A percentile compares a stretch with the other conserved stretches of the same genome.
Conservation (phyloP, 1,140 invertebrate genomes). For the Megathymus violae region DNA sequence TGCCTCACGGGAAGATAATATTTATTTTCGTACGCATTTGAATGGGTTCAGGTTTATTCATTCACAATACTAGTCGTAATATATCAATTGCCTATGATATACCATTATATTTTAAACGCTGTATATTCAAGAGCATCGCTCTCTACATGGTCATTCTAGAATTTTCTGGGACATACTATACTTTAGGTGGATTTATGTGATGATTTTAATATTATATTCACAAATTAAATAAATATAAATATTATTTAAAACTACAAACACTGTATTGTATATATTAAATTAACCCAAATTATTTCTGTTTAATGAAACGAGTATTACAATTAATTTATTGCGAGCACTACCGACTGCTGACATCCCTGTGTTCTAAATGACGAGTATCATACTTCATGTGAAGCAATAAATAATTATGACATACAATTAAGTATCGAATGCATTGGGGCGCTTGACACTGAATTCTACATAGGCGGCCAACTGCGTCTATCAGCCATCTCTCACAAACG, state of each 20-base stretch:
- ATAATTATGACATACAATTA: conserved; percentile 3
- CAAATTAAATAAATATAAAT: not conserved
- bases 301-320: too few species aligned
- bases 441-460: conserved; percentile 75
- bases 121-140: conserved; percentile 59
- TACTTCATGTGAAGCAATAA: conserved; percentile 24
- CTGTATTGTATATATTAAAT: too few species aligned
- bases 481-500: conserved; percentile 53
- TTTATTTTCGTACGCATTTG: too few species aligned
- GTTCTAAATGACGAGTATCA: too few species aligned
- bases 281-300: too few species aligned
- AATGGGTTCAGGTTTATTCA: too few species aligned
- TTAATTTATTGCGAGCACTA: too few species aligned
- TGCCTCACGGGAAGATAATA: too few species aligned
- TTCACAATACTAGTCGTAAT: too few species aligned
- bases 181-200: too few species aligned
- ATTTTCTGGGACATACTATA: conserved; percentile 45
- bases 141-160: conserved; percentile 60
- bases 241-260: not conserved
- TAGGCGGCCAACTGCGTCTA: conserved; percentile 66
- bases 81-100: too few species aligned
- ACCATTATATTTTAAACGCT: conserved; percentile 39
- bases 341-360: not conserved
- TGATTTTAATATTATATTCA: too few species aligned
- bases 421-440: conserved; percentile 29